Evolutionary conservation across 2,888 invertebrate genomes (phyloP).

Genomic region (Thymelicus acteon): DNA sequence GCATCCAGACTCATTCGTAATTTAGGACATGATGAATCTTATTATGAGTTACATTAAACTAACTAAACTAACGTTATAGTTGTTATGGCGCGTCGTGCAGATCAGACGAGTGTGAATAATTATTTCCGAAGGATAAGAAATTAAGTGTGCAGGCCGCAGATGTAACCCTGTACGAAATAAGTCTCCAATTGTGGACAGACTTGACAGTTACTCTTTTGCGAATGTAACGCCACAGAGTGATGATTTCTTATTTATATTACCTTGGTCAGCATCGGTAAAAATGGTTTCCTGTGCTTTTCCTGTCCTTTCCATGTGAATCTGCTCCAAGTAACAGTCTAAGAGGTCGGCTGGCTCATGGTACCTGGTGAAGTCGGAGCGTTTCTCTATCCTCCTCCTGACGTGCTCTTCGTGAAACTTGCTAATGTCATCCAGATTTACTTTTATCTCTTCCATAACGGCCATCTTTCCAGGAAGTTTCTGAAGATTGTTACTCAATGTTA

Average conservation of each 20-base stretch:
- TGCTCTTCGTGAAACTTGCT: slow-evolving; percentile 54
- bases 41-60: no score
- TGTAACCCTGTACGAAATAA: no score
- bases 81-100: no score
- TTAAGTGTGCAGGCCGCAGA: no score
- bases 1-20: no score
- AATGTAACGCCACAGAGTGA: no score
- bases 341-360: slow-evolving; percentile 52
- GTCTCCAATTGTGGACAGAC: no score
- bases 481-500: slow-evolving; percentile 16
- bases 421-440: slow-evolving; percentile 63
- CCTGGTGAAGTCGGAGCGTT: slow-evolving; percentile 37
- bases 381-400: slow-evolving; percentile 45
- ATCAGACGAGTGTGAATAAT: no score
- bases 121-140: no score
- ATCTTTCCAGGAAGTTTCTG: slow-evolving; percentile 59
- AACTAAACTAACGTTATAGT: no score
- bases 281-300: slow-evolving; percentile 40
- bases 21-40: no score
- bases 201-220: no score
- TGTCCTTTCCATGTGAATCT: slow-evolving; percentile 45
- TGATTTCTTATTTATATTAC: slow-evolving; percentile 37
- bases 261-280: slow-evolving; percentile 49
- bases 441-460: slow-evolving; percentile 71
- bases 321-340: slow-evolving; percentile 55